A percentile compares a stretch with the other conserved stretches of the same genome.
phyloP scores from a whole-genome alignment of 2,797 vertebrate species.

The Syndactyla subalaris region DNA sequence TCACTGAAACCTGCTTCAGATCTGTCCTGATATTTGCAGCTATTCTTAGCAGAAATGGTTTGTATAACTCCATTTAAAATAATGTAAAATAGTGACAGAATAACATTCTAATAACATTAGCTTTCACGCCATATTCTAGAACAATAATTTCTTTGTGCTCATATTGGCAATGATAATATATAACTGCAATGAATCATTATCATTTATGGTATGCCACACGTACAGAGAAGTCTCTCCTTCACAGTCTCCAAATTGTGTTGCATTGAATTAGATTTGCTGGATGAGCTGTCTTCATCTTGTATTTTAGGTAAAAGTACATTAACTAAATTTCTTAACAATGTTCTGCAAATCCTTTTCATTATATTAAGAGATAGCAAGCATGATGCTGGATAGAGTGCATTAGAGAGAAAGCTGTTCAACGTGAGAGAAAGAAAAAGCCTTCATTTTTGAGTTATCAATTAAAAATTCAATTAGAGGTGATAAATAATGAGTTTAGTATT shows the following conservation, averaged over 20 bases:
- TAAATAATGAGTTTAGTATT: neutral
- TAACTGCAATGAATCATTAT: neutral
- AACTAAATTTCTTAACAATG: neutral
- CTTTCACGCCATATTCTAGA: neutral
- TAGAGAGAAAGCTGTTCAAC: neutral
- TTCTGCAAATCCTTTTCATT: conserved; percentile 1
- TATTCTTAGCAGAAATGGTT: neutral
- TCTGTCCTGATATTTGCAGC: neutral
- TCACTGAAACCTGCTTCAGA: neutral
- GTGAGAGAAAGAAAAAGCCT: neutral
- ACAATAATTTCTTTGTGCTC: neutral
- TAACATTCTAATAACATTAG: neutral
- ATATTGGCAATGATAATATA: neutral
- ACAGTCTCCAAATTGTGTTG: neutral
- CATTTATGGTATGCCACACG: neutral
- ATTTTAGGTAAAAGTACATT: conserved; percentile 16
- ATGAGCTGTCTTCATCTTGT: neutral
- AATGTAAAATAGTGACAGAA: neutral
- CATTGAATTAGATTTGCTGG: neutral
- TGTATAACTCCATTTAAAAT: neutral
- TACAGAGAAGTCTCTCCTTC: neutral
- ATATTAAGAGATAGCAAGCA: conserved; percentile 12
- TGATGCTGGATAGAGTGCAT: neutral
- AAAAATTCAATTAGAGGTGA: neutral
- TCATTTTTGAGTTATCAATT: conserved; percentile 37